Evolutionary conservation across 2,797 vertebrate species (phyloP), one percentile per base, ranked within the genome.

Genomic region (Naso thynnoides): DNA sequence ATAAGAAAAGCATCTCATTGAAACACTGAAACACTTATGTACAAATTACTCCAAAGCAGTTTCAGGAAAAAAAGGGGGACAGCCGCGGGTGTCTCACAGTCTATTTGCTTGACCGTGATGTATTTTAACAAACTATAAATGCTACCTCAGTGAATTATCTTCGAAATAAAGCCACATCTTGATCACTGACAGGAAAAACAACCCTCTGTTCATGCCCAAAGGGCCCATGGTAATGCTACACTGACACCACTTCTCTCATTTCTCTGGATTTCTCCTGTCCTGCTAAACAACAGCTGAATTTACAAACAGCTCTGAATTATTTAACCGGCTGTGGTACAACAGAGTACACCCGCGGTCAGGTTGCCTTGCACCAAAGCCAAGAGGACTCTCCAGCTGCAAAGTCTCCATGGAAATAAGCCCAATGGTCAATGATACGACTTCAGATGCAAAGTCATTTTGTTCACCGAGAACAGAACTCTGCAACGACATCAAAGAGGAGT

Each of bases 241-340:
- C 91, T 74, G 10, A 26, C 63, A 15, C 56, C 0, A 11, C 19
- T 29, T 88, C 82, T 93, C 90, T 54, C 1, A 45, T 91, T 89
- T 84, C 90, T 55, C 52, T 81, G 73, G 78, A 81, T 71, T 79
- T 75, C 44, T 86, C 72, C 68, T 26, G 8, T 82, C 77, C 70
- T 49, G 60, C 54, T n/a, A 18, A 82, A 74, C 80, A 78, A 78
- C 70, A 36, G 85, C 81, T 88, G 88, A 91, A 92, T 92, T 89
- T 79, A 91, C 89, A 84, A 88, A 88, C 78, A 78, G 66, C 64
- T 47, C 68, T 94, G 83, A 94, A 94, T 93, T 88, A 94, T 94
- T 94, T 61, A 94, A 82, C 73, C 66, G 19, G 8, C 70, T 6
- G 70, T 69, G 85, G 78, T 76, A 49, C 61, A 49, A 50, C 73